Percentiles rank a stretch among this genome's conserved stretches.
These are phyloP conservation scores for Aix galericulata DNA, from an alignment of 2,113 vertebrate species.

Conservation along the genomic window DNA sequence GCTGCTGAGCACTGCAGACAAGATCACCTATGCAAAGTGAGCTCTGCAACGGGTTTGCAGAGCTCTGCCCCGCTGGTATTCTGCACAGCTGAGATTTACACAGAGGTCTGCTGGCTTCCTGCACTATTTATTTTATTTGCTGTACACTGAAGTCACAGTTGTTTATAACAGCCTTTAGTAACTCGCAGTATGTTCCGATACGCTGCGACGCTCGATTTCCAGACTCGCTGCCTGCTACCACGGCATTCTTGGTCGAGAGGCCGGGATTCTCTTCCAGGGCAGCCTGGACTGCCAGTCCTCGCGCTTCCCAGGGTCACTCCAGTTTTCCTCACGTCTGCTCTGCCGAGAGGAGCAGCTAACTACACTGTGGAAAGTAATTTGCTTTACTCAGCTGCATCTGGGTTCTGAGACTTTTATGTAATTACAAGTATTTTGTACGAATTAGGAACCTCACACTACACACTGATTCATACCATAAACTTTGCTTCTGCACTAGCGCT, in stretches of 20 bases:
- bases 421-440: neutral
- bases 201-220: neutral
- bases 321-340: neutral
- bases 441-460: neutral
- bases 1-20: rapidly evolving
- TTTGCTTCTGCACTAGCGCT: neutral
- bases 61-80: neutral
- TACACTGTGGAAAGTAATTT: neutral
- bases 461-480: neutral
- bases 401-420: neutral
- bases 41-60: neutral
- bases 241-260: neutral
- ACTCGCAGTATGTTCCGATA: rapidly evolving
- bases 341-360: neutral
- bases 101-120: neutral
- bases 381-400: neutral
- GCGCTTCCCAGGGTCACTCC: neutral
- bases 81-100: constrained; percentile 12
- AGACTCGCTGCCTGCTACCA: neutral
- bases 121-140: constrained; percentile 11
- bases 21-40: neutral
- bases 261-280: neutral
- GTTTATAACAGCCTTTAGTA: neutral
- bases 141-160: neutral
- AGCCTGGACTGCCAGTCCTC: neutral